phyloP scores from a whole-genome alignment of 2,113 vertebrate genomes.

The Aleadryas rufinucha region DNA sequence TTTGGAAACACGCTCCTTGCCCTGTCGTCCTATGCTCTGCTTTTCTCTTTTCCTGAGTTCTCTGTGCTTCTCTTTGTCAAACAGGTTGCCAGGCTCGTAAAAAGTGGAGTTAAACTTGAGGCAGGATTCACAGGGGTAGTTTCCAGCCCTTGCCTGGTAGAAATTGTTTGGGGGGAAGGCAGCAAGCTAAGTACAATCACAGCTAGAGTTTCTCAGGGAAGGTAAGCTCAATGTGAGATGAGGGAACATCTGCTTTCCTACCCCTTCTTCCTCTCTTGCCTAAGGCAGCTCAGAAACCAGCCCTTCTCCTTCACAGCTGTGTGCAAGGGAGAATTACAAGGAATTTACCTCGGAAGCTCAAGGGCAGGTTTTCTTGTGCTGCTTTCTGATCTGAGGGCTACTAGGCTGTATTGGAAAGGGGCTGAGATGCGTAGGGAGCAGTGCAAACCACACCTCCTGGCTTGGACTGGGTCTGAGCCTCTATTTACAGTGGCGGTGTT shows the following conservation, averaged over 20 bases:
- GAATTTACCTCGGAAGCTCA: neutral
- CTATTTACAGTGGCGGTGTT: neutral
- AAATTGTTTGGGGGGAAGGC: neutral
- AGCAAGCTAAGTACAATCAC: neutral
- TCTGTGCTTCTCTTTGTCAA: neutral
- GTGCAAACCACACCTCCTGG: conserved; percentile 41
- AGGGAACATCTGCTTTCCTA: neutral
- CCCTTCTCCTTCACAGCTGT: neutral
- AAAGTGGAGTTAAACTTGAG: neutral
- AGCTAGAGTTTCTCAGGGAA: neutral
- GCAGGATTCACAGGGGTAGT: neutral
- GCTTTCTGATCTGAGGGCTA: neutral
- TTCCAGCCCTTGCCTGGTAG: neutral
- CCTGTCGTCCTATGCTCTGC: neutral
- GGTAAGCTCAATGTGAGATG: neutral
- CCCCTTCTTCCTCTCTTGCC: neutral
- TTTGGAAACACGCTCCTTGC: neutral
- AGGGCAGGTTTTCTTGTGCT: neutral
- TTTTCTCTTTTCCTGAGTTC: neutral
- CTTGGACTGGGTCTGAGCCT: neutral
- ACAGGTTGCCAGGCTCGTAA: neutral
- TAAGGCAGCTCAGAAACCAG: neutral
- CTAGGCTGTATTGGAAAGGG: neutral
- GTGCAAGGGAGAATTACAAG: neutral
- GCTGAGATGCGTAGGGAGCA: neutral